Conservation (phyloP, 2,888 invertebrate genomes). For the Ischnus inquisitorius region DNA sequence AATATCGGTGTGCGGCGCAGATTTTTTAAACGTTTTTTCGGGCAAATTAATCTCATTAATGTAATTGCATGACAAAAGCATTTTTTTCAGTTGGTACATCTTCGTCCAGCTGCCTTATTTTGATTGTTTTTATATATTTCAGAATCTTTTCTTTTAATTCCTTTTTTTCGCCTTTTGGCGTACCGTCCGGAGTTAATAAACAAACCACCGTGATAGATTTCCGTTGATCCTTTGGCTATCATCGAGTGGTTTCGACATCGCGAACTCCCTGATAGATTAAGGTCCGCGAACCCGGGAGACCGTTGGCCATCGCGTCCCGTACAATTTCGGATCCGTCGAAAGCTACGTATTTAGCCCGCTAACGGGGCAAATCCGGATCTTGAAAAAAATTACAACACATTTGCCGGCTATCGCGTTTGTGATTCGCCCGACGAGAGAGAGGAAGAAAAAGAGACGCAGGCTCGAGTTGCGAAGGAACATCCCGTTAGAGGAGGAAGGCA, state of each 20-base stretch:
- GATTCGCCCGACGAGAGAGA: constrained; percentile 35
- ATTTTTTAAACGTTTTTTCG: no score
- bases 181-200: constrained; percentile 39
- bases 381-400: constrained; percentile 65
- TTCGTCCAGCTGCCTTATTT: no score
- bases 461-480: constrained; percentile 10
- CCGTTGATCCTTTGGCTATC: constrained; percentile 67
- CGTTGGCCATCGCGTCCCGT: neutral
- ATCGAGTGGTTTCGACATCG: constrained; percentile 60
- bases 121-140: no score
- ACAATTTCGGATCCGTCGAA: neutral
- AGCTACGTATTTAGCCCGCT: neutral
- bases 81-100: no score
- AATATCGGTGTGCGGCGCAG: no score
- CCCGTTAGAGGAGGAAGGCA: neutral
- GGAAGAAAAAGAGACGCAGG: constrained; percentile 2
- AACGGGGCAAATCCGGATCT: constrained; percentile 25
- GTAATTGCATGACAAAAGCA: no score
- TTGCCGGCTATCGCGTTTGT: constrained; percentile 41
- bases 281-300: constrained; percentile 35
- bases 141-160: no score
- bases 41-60: no score
- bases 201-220: constrained; percentile 47
- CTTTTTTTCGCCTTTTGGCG: no score
- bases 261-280: constrained; percentile 63